Evolutionary conservation across 2,797 vertebrate genomes (phyloP).

Genomic region (Pangasius larnaudii): DNA sequence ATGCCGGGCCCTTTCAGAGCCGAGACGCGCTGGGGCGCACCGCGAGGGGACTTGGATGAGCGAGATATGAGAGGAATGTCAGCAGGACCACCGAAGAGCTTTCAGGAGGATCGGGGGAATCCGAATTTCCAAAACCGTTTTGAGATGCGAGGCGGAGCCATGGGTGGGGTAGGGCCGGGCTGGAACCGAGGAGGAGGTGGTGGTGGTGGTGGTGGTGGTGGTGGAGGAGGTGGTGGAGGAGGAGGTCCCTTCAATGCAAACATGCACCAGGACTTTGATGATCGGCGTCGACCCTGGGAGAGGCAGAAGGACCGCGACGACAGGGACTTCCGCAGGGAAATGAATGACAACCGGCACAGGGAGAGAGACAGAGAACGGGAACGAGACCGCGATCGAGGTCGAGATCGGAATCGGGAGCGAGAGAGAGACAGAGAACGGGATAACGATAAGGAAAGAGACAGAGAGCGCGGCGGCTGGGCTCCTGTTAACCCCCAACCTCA

Average conservation of each 20-base stretch:
- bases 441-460: conserved; percentile 71
- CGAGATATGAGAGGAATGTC: conserved; percentile 82
- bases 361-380: conserved; percentile 64
- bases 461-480: conserved; percentile 70
- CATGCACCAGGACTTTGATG: conserved; percentile 94
- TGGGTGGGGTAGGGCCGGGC: conserved; percentile 66
- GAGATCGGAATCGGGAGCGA: conserved; percentile 67
- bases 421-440: conserved; percentile 73
- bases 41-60: conserved; percentile 95
- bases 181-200: conserved; percentile 73
- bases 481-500: conserved; percentile 65
- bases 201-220: conserved; percentile 47
- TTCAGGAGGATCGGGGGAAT: conserved; percentile 87
- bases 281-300: conserved; percentile 94
- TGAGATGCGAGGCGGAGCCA: conserved; percentile 80
- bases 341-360: conserved; percentile 90
- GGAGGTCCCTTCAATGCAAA: conserved; percentile 81
- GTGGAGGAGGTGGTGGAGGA: conserved; percentile 50
- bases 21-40: conserved; percentile 92
- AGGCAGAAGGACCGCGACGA: conserved; percentile 95
- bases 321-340: conserved; percentile 92
- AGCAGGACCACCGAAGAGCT: conserved; percentile 83
- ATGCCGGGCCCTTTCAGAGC: conserved; percentile 86
- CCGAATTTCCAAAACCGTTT: conserved; percentile 86
- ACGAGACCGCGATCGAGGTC: conserved; percentile 62